Evolutionary conservation across 2,797 vertebrate genomes (phyloP).

Genomic region (Gymnothorax javanicus): DNA sequence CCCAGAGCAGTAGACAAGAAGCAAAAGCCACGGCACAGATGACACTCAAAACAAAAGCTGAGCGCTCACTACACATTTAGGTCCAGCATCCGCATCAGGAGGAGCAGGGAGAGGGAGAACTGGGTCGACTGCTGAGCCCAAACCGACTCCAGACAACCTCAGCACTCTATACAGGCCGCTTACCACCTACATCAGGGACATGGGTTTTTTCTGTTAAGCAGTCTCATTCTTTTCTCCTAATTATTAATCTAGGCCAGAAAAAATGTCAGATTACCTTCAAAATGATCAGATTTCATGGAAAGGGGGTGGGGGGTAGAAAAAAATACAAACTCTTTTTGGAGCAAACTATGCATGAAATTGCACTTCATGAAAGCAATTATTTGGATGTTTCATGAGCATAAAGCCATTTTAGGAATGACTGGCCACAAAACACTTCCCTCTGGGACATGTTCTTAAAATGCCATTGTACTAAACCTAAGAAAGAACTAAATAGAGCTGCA

Average conservation of each 20-base stretch:
- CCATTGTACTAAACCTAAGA: neutral
- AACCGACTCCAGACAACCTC: neutral
- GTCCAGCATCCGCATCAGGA: neutral
- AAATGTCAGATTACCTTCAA: neutral
- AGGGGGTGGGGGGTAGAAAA: neutral
- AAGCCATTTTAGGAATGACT: neutral
- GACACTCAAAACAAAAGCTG: neutral
- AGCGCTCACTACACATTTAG: neutral
- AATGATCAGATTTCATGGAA: neutral
- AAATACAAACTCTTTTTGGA: neutral
- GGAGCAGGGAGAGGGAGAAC: neutral
- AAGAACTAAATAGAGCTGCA: neutral
- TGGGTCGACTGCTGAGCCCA: neutral
- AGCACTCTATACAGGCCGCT: neutral
- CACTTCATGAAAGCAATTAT: neutral
- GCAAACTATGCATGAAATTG: neutral
- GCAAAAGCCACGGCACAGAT: neutral
- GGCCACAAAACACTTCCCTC: neutral
- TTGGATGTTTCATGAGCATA: neutral
- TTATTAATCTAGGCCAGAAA: constrained; percentile 1
- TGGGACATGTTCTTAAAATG: neutral
- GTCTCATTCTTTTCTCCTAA: neutral
- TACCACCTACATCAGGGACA: neutral
- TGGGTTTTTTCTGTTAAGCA: neutral
- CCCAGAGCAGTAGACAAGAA: neutral